These are phyloP conservation scores for Acanthiza pusilla DNA, from an alignment of 2,797 vertebrate species.

Conservation along the genomic window DNA sequence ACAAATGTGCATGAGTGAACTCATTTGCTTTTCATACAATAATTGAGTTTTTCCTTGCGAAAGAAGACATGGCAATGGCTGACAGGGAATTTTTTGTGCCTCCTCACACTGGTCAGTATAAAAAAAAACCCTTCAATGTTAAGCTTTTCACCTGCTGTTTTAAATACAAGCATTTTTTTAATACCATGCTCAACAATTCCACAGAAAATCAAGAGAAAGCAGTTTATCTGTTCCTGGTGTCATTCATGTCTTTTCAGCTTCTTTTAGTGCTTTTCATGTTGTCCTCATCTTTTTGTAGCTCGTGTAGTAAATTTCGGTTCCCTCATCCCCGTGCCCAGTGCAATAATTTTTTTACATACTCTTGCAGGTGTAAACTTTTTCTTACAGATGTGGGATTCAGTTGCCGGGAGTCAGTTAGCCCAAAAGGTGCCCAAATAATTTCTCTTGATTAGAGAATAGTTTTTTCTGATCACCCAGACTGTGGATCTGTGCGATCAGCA, in stretches of 20 bases:
- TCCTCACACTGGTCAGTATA: background rate
- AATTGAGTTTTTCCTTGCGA: background rate
- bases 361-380: background rate
- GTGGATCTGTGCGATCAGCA: accelerated
- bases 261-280: background rate
- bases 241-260: background rate
- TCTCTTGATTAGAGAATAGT: background rate
- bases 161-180: background rate
- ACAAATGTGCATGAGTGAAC: background rate
- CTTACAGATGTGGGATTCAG: background rate
- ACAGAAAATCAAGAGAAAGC: background rate
- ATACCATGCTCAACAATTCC: background rate
- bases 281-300: background rate
- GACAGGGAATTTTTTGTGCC: background rate
- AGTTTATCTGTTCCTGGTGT: background rate
- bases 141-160: background rate
- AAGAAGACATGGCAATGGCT: background rate
- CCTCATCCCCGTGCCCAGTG: accelerated
- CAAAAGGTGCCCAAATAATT: background rate
- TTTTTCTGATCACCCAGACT: background rate
- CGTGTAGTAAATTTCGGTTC: background rate
- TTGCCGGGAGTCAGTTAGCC: background rate
- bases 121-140: background rate
- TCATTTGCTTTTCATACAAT: background rate
- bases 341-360: background rate